Conservation (phyloP, 2,797 vertebrate genomes). For the Chelonia mydas region DNA sequence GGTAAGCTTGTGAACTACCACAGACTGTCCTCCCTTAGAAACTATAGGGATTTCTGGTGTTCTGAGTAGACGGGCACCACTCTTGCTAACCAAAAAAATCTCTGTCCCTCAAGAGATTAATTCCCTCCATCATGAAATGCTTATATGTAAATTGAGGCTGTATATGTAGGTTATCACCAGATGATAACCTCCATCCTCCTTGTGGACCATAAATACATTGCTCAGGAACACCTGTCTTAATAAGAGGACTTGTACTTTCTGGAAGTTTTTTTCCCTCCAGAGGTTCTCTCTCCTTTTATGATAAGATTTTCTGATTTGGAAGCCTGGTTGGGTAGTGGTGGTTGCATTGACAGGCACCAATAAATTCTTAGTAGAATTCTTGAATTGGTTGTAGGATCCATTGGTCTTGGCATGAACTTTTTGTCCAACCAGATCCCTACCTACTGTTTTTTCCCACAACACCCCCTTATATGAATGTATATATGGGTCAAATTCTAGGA, state of each 20-base stretch:
- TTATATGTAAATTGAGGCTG: background rate
- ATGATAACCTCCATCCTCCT: background rate
- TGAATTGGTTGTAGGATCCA: background rate
- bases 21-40: background rate
- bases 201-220: background rate
- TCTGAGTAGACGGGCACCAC: background rate
- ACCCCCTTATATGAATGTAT: too few species aligned
- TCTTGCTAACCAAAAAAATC: background rate
- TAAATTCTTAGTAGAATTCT: background rate
- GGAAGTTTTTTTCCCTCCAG: background rate
- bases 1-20: background rate
- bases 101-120: background rate
- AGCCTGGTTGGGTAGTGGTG: background rate
- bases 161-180: background rate
- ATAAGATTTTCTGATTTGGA: background rate
- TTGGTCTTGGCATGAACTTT: background rate
- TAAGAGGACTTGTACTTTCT: background rate
- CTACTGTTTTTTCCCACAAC: background rate
- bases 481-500: background rate
- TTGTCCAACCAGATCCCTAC: background rate
- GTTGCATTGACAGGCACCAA: background rate
- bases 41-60: background rate
- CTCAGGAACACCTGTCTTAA: background rate
- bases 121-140: background rate
- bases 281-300: background rate